Evolutionary conservation across 2,113 vertebrate species (phyloP), one percentile per base, ranked within the genome.

Genomic region (Delphinus delphis): DNA sequence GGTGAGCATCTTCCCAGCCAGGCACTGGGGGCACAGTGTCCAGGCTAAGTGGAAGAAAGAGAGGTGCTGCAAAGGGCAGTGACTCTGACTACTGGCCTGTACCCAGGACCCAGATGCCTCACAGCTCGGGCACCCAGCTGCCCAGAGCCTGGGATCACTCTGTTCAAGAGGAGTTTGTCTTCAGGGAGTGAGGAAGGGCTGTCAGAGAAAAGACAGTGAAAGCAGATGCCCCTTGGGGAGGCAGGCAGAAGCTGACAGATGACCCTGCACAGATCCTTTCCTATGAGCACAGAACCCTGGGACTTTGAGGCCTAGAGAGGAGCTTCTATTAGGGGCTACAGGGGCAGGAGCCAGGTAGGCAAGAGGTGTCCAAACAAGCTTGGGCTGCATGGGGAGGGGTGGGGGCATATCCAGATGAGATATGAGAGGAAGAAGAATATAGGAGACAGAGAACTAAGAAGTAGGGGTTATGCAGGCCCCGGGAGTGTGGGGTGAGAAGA

Each of bases 91-190:
- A 3, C n/a, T 25, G 23, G 9, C 14, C 38, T 26, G 6, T 41
- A 14, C 17, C 58, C 7, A n/a, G n/a, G 21, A 70, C 73, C 44
- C 87, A 26, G 23, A 25, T 3, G 31, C 28, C 41, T 23, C 14
- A 2, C 2, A 10, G n/a, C 44, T n/a, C 1, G 0, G 25, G 41
- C 25, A 15, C 63, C 60, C 55, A 73, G 41, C 41, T 12, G 41
- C 3, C 5, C 33, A 0, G 1, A 88, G 36, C 65, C 86, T 77
- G 80, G 14, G 6, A 8, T 41, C 68, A 47, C 58, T 47, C 3
- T 88, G 73, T n/a, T 76, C 70, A 60, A 65, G 14, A 23, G 33
- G 38, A 38, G 5, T 8, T 41, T 47, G 38, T 65, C 71, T 68
- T 38, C 17, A 31, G 33, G 41, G 47, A n/a, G 8, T 26, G 50